These are phyloP conservation scores for Eulemur albifrons DNA, from an alignment of 2,797 vertebrate species.

Conservation along the genomic window DNA sequence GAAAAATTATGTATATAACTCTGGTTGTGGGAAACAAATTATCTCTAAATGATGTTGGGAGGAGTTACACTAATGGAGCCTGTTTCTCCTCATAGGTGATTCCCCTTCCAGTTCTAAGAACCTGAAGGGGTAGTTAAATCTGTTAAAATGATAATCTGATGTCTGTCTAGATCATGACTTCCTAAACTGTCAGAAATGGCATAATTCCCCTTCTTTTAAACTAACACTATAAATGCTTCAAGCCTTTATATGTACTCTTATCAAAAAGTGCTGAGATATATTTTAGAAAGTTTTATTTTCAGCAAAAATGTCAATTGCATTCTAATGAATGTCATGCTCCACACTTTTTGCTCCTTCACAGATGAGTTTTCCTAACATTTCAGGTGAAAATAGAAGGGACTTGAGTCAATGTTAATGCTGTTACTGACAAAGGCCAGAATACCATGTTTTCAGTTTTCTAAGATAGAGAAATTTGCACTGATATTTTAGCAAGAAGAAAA, in stretches of 20 bases:
- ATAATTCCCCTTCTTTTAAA: conserved; percentile 20
- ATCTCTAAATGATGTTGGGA: background rate
- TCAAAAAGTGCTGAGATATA: conserved; percentile 51
- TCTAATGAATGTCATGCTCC: background rate
- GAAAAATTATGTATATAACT: background rate
- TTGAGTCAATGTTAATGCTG: background rate
- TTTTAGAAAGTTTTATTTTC: conserved; percentile 54
- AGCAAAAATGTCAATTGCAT: conserved; percentile 25
- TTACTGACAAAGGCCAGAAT: background rate
- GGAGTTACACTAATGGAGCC: background rate
- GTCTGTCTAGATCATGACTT: background rate
- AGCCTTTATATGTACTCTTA: background rate
- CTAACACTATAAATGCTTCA: conserved; percentile 42
- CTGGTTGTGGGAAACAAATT: background rate
- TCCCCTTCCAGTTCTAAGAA: background rate
- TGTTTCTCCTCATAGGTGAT: background rate
- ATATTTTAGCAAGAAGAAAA: background rate
- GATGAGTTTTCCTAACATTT: background rate
- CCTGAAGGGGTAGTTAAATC: background rate
- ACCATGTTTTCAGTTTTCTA: background rate
- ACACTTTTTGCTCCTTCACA: background rate
- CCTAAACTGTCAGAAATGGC: background rate
- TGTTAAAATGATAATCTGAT: background rate
- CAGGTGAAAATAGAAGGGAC: background rate
- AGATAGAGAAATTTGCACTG: background rate